Evolutionary conservation across 2,888 invertebrate species (phyloP), one percentile per base, ranked within the genome.

Genomic region (Gnatocerus cornutus): DNA sequence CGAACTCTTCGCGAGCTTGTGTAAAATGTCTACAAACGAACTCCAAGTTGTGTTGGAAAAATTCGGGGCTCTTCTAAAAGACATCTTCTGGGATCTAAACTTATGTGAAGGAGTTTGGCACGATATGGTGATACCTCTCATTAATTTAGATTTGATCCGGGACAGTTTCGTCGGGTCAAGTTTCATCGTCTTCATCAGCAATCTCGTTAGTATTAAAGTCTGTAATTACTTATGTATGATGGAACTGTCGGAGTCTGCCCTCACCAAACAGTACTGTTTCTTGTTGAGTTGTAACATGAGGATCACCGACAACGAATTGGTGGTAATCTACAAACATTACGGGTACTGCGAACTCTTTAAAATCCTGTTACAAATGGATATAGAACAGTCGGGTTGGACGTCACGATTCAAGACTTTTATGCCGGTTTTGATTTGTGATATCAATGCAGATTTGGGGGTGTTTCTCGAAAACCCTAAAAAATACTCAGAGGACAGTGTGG

Each of bases 271-370:
- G 37, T 41, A 41, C 12, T 41, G 41, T 41, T 41, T 12, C 13
- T 41, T 41, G 6, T 41, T 41, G 3, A 10, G 41, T 41, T 41
- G n/a, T 12, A n/a, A 13, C n/a, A 12, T 41, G 41, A 41, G n/a
- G 3, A 1, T 12, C 3, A 13, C 12, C 1, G 41, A 12, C 3
- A 3, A 1, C 6, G 41, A 41, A 2, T 41, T 41, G 41, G 6
- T 12, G n/a, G 2, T 12, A 12, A n/a, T 41, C 6, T 12, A 41
- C n/a, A 41, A 41, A 41, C 7, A n/a, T 6, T 41, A 12, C 41
- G 41, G 41, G 3, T 41, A 41, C 12, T 41, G 41, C 12, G 41
- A 41, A 12, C n/a, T 41, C 1, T 41, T 41, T 13, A 41, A 41
- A 41, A 41, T 41, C 1, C n/a, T 41, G 3, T 12, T 41, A 12